Evolutionary conservation across 2,888 invertebrate genomes (phyloP).

Genomic region (Acrocyrtus sp.): DNA sequence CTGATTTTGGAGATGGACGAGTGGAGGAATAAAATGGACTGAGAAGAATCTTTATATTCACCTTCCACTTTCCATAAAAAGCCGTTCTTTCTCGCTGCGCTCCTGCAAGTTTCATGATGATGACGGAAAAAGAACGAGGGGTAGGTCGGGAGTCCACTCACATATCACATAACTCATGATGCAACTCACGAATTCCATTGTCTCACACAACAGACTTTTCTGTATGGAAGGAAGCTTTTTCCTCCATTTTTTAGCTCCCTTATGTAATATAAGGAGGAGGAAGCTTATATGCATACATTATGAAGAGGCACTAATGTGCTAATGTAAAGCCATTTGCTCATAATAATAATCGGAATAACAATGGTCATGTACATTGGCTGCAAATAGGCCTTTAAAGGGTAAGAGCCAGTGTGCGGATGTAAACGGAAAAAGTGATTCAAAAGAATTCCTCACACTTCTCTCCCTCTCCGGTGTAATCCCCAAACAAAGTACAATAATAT

Average conservation of each 20-base stretch:
- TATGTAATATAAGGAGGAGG: not conserved
- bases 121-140: slow-evolving; percentile 48
- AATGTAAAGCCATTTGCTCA: slow-evolving; percentile 43
- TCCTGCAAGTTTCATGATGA: slow-evolving; percentile 19
- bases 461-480: slow-evolving; percentile 15
- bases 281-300: too few relatives aligned
- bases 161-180: slow-evolving; percentile 53
- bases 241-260: not conserved
- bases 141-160: slow-evolving; percentile 55
- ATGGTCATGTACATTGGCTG: slow-evolving; percentile 32
- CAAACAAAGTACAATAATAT: too few relatives aligned
- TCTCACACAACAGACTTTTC: slow-evolving; percentile 39
- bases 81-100: not conserved
- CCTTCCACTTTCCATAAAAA: slow-evolving; percentile 37
- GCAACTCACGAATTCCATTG: slow-evolving; percentile 52
- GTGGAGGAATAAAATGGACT: slow-evolving; percentile 5
- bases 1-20: not conserved
- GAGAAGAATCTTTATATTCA: slow-evolving; percentile 6
- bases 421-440: not conserved
- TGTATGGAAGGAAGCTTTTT: slow-evolving; percentile 22
- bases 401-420: not conserved
- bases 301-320: slow-evolving; percentile 37
- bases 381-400: slow-evolving; percentile 31
- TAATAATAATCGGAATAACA: slow-evolving; percentile 23
- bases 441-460: not conserved